Evolutionary conservation across 2,113 vertebrate genomes (phyloP), one percentile per base, ranked within the genome.

Genomic region (Gobio gobio): DNA sequence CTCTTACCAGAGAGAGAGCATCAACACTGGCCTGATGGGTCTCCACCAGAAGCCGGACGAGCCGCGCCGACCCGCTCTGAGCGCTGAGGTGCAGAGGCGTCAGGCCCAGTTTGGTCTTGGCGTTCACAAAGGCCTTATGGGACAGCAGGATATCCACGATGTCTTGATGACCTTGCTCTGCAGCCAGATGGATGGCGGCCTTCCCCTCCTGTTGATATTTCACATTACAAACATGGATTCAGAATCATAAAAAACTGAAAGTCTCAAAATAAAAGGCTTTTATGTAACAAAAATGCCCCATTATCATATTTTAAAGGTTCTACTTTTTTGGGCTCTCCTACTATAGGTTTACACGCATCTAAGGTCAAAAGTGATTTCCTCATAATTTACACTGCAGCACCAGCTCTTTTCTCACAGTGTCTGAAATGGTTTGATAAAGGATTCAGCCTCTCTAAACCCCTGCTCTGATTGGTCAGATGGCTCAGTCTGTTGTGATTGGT

Each of bases 41-140:
- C 63, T 90, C 90, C 83, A 91, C 90, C 45, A 93, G 89, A 4
- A 91, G 76, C 59, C 89, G 80, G n/a, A 93, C 91, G 9, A 93
- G 89, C 14, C 73, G 78, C 24, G 90, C 87, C 63, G 88, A 93
- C 47, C 93, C 93, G 16, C 86, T 91, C 82, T 89, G 89, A 36
- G 91, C 91, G 1, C 89, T 89, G 7, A 93, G 89, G 88, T 93
- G 93, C 20, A 93, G 91, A 0, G 93, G 92, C 0, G 92, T 93
- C 76, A 93, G 88, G 49, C 92, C 93, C 64, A 90, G 88, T 68
- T 93, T 93, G 83, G 91, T 93, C 82, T 93, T 93, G 7, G 90
- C 86, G 1, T 93, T 93, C n/a, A 93, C 91, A 47, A 93, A 93
- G 26, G 93, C 91, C 51, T 93, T 93, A 85, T 92, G 89, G 80